These are phyloP conservation scores for Rhagoletis pomonella DNA, from an alignment of 1,140 invertebrate species.

Conservation along the genomic window DNA sequence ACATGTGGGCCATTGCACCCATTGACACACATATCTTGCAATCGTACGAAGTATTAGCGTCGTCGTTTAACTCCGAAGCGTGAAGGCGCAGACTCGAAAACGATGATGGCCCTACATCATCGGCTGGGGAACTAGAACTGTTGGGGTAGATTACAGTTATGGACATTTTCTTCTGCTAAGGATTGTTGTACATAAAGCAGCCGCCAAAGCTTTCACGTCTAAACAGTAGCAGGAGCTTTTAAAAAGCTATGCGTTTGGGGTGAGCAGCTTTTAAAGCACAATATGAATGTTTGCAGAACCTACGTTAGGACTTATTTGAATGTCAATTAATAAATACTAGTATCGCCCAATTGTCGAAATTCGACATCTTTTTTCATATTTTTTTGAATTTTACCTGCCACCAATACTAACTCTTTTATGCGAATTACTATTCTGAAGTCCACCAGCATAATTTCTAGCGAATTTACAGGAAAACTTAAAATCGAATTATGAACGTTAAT, in stretches of 20 bases:
- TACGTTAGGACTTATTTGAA: background rate
- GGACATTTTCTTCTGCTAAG: background rate
- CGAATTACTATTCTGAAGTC: too few relatives aligned
- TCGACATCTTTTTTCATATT: too few relatives aligned
- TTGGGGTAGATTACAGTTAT: background rate
- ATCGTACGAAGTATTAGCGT: background rate
- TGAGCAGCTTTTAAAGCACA: background rate
- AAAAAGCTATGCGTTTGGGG: background rate
- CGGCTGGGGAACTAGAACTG: background rate
- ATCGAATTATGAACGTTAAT: too few relatives aligned
- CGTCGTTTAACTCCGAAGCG: background rate
- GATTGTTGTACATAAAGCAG: background rate
- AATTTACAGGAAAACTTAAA: too few relatives aligned
- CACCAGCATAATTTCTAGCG: too few relatives aligned
- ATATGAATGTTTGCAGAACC: background rate
- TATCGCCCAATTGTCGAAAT: too few relatives aligned
- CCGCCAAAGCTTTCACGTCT: background rate
- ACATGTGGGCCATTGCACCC: background rate
- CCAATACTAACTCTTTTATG: too few relatives aligned
- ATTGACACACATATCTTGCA: too few relatives aligned
- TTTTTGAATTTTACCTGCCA: too few relatives aligned
- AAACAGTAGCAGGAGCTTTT: background rate
- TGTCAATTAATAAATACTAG: too few relatives aligned
- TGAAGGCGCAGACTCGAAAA: background rate
- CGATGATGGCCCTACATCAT: background rate